A percentile compares a stretch with the other conserved stretches of the same genome.
Evolutionary conservation across 1,140 invertebrate species (phyloP).

Genomic region (silkworm (Bombyx mori)): ASM3026992v2 NC_085122.1:7680001-7680500

Average conservation of each 20-base stretch:
- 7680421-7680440: constrained; percentile 4
- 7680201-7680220: constrained; percentile 16
- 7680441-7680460: no score
- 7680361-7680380: constrained; percentile 56
- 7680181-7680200: constrained; percentile 1
- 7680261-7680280: constrained; percentile 25
- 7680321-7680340: constrained; percentile 42
- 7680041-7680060: no score
- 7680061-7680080: no score
- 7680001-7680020: no score
- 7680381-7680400: constrained; percentile 48
- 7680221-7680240: constrained; percentile 13
- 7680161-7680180: no score
- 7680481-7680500: no score
- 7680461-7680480: no score
- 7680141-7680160: no score
- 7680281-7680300: constrained; percentile 54
- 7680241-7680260: constrained; percentile 21
- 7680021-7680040: no score
- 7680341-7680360: constrained; percentile 52
- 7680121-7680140: no score
- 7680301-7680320: constrained; percentile 50
- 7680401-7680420: constrained; percentile 29
- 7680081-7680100: no score
- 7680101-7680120: no score